Percentiles rank a stretch among this genome's conserved stretches.
phyloP scores from a whole-genome alignment of 2,888 invertebrate species.

The Cryptocheilus praepositus region DNA sequence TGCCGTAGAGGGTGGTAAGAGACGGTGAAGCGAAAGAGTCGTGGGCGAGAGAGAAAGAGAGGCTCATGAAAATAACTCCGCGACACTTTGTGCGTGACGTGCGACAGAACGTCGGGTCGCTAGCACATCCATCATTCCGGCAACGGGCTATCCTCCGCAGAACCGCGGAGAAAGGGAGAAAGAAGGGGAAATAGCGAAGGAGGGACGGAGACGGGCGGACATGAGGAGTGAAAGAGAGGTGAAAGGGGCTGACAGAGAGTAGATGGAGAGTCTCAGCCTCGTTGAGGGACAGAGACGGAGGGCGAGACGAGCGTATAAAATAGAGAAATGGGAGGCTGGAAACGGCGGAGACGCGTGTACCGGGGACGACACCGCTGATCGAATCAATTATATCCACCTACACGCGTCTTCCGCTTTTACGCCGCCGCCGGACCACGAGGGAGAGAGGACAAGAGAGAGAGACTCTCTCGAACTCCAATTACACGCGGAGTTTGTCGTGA shows the following conservation, averaged over 20 bases:
- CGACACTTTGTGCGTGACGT: conserved; percentile 63
- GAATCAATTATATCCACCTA: conserved; percentile 39
- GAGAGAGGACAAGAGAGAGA: neutral
- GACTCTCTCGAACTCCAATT: conserved; percentile 10
- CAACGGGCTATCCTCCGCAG: conserved; percentile 52
- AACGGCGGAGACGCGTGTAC: conserved; percentile 59
- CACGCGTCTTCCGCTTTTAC: too few relatives aligned
- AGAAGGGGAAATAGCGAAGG: conserved; percentile 2
- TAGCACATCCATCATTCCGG: conserved; percentile 67
- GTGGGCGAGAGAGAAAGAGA: neutral
- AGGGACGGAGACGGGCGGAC: conserved; percentile 6
- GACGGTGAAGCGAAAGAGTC: neutral
- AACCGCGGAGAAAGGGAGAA: too few relatives aligned
- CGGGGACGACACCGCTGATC: neutral
- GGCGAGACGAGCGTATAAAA: conserved; percentile 21
- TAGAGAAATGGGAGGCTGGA: conserved; percentile 57
- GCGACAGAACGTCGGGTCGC: conserved; percentile 66
- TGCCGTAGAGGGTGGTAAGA: neutral
- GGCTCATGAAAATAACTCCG: conserved; percentile 66
- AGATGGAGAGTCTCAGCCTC: conserved; percentile 11
- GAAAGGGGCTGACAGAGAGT: conserved; percentile 24
- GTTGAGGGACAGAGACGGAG: conserved; percentile 49
- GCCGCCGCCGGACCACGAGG: neutral
- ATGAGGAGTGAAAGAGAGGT: conserved; percentile 11
- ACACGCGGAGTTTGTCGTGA: conserved; percentile 11